A percentile compares a stretch with the other conserved stretches of the same genome.
phyloP scores from a whole-genome alignment of 2,113 vertebrate genomes.

The Acrocephalus arundinaceus region DNA sequence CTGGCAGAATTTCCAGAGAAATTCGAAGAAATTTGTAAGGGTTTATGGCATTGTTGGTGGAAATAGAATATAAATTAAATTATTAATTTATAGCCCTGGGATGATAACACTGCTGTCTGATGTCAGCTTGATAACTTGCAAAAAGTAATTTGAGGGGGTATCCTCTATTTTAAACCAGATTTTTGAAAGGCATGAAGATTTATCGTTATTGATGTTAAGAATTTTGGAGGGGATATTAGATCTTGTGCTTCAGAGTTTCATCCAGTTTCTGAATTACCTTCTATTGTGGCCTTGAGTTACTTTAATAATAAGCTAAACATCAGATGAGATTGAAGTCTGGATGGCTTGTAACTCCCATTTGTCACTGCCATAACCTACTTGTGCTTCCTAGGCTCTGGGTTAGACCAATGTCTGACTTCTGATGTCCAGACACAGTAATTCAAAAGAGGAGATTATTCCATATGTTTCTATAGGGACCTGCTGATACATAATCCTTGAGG shows the following conservation, averaged over 20 bases:
- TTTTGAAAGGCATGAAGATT: not conserved
- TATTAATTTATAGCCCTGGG: not conserved
- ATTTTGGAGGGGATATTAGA: constrained; percentile 1
- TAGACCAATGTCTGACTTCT: not conserved
- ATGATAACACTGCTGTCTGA: not conserved
- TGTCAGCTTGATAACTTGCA: not conserved
- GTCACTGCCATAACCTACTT: not conserved
- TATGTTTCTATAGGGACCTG: not conserved
- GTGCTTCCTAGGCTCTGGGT: not conserved
- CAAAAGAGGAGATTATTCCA: not conserved
- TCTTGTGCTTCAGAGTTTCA: not conserved
- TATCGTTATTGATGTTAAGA: constrained; percentile 3
- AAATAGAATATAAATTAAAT: not conserved
- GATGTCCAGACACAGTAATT: not conserved
- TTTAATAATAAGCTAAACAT: not conserved
- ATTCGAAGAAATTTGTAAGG: not conserved
- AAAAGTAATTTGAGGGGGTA: not conserved
- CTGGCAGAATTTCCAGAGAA: not conserved
- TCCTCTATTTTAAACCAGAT: not conserved
- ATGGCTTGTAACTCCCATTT: not conserved
- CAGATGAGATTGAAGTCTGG: not conserved
- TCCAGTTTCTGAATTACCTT: not conserved
- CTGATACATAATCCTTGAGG: not conserved
- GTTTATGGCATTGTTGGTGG: not conserved
- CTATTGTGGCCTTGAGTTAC: not conserved